Base-by-base conservation (phyloP, 2,797 vertebrate species). In the Xenops minutus region DNA sequence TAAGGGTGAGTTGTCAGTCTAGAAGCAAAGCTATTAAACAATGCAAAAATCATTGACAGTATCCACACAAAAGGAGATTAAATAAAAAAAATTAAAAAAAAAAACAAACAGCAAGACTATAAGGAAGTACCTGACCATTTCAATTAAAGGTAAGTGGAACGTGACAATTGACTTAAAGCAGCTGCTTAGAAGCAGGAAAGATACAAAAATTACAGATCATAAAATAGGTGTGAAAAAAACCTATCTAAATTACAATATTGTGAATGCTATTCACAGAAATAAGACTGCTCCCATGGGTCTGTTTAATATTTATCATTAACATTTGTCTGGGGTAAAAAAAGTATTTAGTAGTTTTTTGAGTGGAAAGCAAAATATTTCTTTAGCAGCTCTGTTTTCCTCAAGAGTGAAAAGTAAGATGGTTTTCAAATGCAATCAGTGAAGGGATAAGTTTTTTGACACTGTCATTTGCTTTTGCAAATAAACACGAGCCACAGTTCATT, bases 81-180 rank as follows among this genome's bases (percentile, higher is more conserved):
- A 17, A 30, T 30, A 30, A 2, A 6, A 30, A 54, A 59, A 56
- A 49, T 22, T 48, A 23, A 23, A 23, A 48, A 46, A n/a, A 30
- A 36, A 14, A n/a, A 37, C 37, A 37, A 37, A 37, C 37, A 67
- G 7, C 5, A 61, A 43, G 8, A 43, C 5, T 18, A 79, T 39
- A 14, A 82, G 29, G 49, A 14, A 71, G 8, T 19, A 62, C 10
- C 32, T 52, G 22, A 74, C 37, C 56, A 19, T 36, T 87, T 83
- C 14, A 72, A 30, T 37, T 63, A 39, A 77, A 77, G 10, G 1
- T 21, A 52, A 49, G 2, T 24, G 13, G 13, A 81, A 63, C 9
- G 9, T 0, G 0, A 30, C 27, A 87, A 32, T 15, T 58, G 27
- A 78, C 22, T 36, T n/a, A 32, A 0, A 6, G 8, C 7, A 78